Evolutionary conservation across 2,797 vertebrate species (phyloP).

Genomic region (Sebastes iracundus): DNA sequence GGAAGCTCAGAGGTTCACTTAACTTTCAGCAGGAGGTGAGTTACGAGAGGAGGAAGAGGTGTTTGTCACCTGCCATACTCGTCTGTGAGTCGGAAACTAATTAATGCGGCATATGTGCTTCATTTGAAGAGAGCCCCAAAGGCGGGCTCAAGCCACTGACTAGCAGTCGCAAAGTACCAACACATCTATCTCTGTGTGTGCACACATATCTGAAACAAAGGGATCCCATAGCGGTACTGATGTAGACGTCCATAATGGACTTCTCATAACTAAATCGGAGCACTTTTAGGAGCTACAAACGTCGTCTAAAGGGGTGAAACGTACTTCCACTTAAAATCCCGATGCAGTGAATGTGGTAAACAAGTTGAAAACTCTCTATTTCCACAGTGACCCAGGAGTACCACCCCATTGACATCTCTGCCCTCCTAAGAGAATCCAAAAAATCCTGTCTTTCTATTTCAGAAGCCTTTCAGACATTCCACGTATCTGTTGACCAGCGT

Average conservation of each 20-base stretch:
- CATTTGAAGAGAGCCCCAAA: conserved; percentile 59
- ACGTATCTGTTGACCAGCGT: background rate
- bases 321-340: background rate
- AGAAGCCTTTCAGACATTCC: background rate
- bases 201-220: background rate
- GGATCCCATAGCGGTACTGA: background rate
- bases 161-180: conserved; percentile 8
- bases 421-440: background rate
- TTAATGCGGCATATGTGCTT: conserved; percentile 77
- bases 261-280: background rate
- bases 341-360: background rate
- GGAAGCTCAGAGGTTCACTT: conserved; percentile 53
- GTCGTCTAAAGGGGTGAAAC: background rate
- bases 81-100: conserved; percentile 68
- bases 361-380: background rate
- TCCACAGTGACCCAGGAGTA: background rate
- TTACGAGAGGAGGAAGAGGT: conserved; percentile 33
- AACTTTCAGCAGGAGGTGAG: conserved; percentile 55
- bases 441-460: background rate
- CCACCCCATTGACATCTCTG: background rate
- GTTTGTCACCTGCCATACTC: conserved; percentile 65
- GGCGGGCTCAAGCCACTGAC: conserved; percentile 31
- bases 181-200: background rate
- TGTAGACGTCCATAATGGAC: background rate
- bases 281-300: background rate